Evolutionary conservation across 2,797 vertebrate species (phyloP), one percentile per base, ranked within the genome.

Genomic region (Margarornis squamiger): DNA sequence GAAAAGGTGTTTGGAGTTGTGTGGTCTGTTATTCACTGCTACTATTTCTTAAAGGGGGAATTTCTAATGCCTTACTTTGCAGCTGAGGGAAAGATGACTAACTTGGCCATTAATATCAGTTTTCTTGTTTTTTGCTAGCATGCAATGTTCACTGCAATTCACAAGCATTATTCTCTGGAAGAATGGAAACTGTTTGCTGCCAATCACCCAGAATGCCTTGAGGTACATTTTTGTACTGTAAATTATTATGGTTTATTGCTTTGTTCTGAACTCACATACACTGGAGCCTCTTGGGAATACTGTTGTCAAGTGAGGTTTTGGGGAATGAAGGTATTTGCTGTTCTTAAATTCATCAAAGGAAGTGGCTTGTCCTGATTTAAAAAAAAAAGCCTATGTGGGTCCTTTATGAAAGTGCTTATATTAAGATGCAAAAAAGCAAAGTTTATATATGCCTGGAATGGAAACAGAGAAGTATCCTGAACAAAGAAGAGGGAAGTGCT

Each of bases 111-210:
- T 97, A 71, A 97, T 43, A 67, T 14, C 30, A 39, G 58, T 80
- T 91, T 81, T 90, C 75, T 92, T 91, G 12, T 94, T 97, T 85
- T 97, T 97, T 96, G 92, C 90, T 88, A 99, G 99, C 98, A 99
- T 97, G 98, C 98, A 16, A 98, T 99, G 98, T 99, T 99, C 97
- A 99, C 99, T 88, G 98, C 99, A 77, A 98, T 99, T 95, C 99
- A 99, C 85, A 99, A 99, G 95, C 99, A 99, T 97, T 99, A 99
- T 97, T 97, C 98, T 85, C 88, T 99, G 92, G 99, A 99, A 80
- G 98, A 99, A 92, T 99, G 99, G 99, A 99, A 99, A 96, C 97
- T 96, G 65, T 99, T 99, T 97, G 99, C 99, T 74, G 97, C 98
- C 76, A 97, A 96, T 87, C 98, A 99, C 93, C 99, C 99, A 78